Conservation (phyloP, 2,797 vertebrate species). For the Kryptolebias ocellatus region DNA sequence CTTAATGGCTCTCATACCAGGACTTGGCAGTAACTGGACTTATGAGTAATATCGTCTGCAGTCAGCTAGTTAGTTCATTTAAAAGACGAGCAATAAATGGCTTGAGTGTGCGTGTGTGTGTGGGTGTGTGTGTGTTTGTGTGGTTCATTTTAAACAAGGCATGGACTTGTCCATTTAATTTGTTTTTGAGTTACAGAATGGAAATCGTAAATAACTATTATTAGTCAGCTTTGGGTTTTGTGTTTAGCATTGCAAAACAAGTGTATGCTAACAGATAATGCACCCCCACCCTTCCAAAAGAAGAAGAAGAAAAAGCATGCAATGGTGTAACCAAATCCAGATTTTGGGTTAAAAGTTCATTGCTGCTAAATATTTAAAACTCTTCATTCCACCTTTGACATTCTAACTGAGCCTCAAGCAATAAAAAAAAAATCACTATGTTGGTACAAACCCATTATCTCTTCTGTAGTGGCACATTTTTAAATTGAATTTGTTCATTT, state of each 20-base stretch:
- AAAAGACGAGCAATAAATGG: conserved; percentile 78
- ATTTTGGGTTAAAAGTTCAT: conserved; percentile 59
- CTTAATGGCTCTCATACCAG: conserved; percentile 79
- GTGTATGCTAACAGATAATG: conserved; percentile 35
- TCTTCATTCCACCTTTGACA: conserved; percentile 51
- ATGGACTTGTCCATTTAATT: conserved; percentile 81
- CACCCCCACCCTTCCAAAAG: conserved; percentile 13
- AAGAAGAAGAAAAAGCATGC: not conserved
- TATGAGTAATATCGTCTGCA: conserved; percentile 83
- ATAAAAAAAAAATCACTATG: conserved; percentile 32
- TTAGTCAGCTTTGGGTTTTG: conserved; percentile 54
- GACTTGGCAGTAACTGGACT: conserved; percentile 73
- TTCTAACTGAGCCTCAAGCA: conserved; percentile 45
- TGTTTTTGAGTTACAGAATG: conserved; percentile 58
- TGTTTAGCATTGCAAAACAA: conserved; percentile 47
- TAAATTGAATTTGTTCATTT: conserved; percentile 35
- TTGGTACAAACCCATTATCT: conserved; percentile 19
- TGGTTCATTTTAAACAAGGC: conserved; percentile 69
- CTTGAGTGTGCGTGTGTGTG: conserved; percentile 55
- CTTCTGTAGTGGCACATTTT: conserved; percentile 48
- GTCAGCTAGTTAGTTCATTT: conserved; percentile 78
- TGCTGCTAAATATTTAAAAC: conserved; percentile 49
- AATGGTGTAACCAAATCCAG: conserved; percentile 52
- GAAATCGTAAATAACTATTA: conserved; percentile 77
- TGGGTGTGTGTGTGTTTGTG: conserved; percentile 38